These are phyloP conservation scores for Zaprionus capensis DNA, from an alignment of 1,140 invertebrate species.

Conservation along the genomic window DNA sequence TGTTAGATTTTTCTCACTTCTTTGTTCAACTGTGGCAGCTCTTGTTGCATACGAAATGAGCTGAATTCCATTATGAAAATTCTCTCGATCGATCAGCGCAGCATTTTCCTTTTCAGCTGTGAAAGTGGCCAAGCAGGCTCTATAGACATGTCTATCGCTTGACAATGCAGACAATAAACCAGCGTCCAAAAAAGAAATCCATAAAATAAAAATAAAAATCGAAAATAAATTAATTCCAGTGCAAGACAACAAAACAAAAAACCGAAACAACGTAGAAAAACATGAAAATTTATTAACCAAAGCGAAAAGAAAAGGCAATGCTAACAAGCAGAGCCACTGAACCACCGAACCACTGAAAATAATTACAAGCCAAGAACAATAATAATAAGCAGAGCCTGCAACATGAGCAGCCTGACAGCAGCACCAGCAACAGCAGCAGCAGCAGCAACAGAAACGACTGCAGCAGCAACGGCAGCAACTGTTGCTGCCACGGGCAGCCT, in stretches of 20 bases:
- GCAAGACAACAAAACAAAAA: constrained; percentile 3
- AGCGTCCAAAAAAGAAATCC: constrained; percentile 31
- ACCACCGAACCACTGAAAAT: constrained; percentile 62
- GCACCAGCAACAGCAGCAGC: constrained; percentile 23
- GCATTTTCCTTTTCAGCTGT: constrained; percentile 9
- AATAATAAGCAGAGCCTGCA: constrained; percentile 67
- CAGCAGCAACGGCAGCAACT: constrained; percentile 23
- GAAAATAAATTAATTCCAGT: constrained; percentile 25
- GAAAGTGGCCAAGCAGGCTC: constrained; percentile 31
- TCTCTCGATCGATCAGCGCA: constrained; percentile 32
- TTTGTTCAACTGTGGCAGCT: constrained; percentile 22
- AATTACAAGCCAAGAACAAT: constrained; percentile 77
- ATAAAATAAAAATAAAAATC: constrained; percentile 31
- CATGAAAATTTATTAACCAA: constrained; percentile 42
- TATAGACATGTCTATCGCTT: constrained; percentile 42
- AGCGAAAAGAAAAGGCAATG: constrained; percentile 50
- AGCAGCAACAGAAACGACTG: constrained; percentile 10
- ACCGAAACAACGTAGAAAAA: not conserved
- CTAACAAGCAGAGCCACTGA: constrained; percentile 58
- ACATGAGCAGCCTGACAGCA: constrained; percentile 78
- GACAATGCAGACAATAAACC: constrained; percentile 35
- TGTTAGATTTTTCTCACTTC: constrained; percentile 43
- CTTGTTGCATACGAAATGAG: constrained; percentile 47
- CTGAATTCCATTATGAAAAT: constrained; percentile 22
- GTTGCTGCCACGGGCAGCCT: constrained; percentile 64